Evolutionary conservation across 2,888 invertebrate species (phyloP).

Genomic region (Sympetrum striolatum): DNA sequence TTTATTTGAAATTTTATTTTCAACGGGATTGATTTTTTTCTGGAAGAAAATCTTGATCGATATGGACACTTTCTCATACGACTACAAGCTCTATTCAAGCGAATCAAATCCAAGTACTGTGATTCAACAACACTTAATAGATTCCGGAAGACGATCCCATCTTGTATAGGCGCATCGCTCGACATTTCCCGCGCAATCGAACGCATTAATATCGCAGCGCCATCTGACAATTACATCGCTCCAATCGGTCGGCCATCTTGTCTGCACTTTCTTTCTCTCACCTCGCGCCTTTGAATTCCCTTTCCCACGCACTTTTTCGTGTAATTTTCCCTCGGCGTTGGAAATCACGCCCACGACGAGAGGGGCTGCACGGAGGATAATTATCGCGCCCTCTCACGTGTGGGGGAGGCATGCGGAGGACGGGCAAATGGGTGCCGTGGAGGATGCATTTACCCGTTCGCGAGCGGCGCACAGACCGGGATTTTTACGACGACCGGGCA

Average conservation of each 20-base stretch:
- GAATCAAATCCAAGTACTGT: no score
- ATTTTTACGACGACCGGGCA: slow-evolving; percentile 12
- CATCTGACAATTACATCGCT: not conserved
- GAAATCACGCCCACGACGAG: not conserved
- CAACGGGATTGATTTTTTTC: no score
- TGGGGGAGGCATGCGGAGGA: not conserved
- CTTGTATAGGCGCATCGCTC: no score
- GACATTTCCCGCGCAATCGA: no score
- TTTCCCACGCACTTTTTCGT: slow-evolving; percentile 40
- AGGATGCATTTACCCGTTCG: not conserved
- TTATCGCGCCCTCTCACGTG: not conserved
- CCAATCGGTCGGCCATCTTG: slow-evolving; percentile 19
- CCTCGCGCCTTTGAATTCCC: not conserved
- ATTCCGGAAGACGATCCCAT: no score
- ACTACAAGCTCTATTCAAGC: no score
- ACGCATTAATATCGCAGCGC: not conserved
- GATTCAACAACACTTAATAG: no score
- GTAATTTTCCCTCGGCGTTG: slow-evolving; percentile 17
- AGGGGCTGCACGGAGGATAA: not conserved
- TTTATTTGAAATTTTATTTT: no score
- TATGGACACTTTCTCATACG: no score
- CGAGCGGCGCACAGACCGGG: not conserved
- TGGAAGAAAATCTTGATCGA: no score
- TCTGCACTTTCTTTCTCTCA: not conserved
- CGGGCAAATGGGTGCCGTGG: not conserved